Base-by-base conservation (phyloP, 2,113 vertebrate species). In the Pseudopipra pipra region DNA sequence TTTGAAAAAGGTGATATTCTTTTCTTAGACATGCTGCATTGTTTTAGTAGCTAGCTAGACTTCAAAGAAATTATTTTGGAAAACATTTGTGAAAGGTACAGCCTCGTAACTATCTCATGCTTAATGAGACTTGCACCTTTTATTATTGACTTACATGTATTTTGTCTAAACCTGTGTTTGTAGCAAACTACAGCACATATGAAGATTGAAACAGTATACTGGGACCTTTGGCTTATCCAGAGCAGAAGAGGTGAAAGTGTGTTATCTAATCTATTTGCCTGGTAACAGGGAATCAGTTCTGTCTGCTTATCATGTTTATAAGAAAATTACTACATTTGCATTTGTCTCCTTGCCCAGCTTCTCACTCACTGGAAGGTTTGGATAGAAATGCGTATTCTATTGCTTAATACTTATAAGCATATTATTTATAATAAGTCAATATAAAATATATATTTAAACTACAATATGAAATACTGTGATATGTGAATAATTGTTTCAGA, bases 131-230 rank as follows among this genome's bases (percentile, higher is more conserved):
- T 41, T 75, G 6, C 4, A 24, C 9, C 19, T 58, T 58, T 74
- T 65, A 15, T 15, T n/a, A 0, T 31, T 58, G 37, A 23, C 25
- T 49, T 61, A 2, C 0, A 3, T 39, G 13, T 30, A 7, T 88
- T 90, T 90, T 59, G 37, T 83, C 46, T 91, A 11, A 46, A 52
- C 17, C 18, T 39, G 6, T 19, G 44, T 76, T 91, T 73, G 14
- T 37, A 31, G 33, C 41, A 86, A 46, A 47, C 28, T 30, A 10
- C 7, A 49, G 54, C 16, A 37, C 3, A 0, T n/a, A 8, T 1
- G 3, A 4, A 63, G 52, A 37, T 18, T 35, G 44, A 68, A 65
- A 39, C 8, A 56, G 12, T 72, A 1, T 51, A 6, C 39, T 21
- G 19, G 10, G 33, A 7, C 33, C 30, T 56, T 78, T 51, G 59